Percentiles rank a stretch among this genome's conserved stretches.
phyloP scores from a whole-genome alignment of 64 coral and sea anemone genomes.

The Montipora foliosa region DNA sequence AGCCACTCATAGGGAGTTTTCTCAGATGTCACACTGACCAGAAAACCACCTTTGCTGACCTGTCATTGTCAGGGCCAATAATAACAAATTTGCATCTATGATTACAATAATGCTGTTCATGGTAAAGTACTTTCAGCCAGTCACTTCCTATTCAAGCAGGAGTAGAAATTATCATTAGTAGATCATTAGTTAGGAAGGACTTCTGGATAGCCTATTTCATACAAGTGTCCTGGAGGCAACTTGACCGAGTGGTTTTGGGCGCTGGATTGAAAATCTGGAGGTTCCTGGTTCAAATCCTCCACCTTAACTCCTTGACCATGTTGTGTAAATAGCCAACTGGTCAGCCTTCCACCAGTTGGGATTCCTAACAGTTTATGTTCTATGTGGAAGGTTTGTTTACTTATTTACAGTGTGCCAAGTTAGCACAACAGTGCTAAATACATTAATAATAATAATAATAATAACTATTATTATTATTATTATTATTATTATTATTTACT shows the following conservation, averaged over 20 bases:
- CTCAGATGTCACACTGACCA: conserved; percentile 1
- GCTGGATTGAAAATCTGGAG: too few species aligned
- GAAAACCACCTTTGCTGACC: not conserved
- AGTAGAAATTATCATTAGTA: not conserved
- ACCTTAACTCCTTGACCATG: too few species aligned
- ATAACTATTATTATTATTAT: not conserved
- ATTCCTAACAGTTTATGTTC: too few species aligned
- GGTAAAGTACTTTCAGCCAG: conserved; percentile 8
- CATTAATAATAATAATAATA: not conserved
- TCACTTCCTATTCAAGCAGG: conserved; percentile 9
- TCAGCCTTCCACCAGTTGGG: too few species aligned
- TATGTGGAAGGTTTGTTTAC: too few species aligned
- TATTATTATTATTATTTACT: not conserved
- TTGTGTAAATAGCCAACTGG: too few species aligned
- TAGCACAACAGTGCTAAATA: not conserved
- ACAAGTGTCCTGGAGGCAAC: not conserved
- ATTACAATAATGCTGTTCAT: conserved; percentile 34
- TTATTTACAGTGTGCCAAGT: not conserved
- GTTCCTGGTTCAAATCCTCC: too few species aligned
- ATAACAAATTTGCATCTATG: conserved; percentile 15
- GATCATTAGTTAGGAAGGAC: conserved; percentile 6
- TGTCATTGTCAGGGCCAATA: conserved; percentile 25
- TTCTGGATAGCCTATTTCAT: not conserved
- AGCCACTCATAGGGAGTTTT: conserved; percentile 19
- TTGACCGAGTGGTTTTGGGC: too few species aligned